phyloP scores from a whole-genome alignment of 2,888 invertebrate genomes.

The Drosophila mimica region DNA sequence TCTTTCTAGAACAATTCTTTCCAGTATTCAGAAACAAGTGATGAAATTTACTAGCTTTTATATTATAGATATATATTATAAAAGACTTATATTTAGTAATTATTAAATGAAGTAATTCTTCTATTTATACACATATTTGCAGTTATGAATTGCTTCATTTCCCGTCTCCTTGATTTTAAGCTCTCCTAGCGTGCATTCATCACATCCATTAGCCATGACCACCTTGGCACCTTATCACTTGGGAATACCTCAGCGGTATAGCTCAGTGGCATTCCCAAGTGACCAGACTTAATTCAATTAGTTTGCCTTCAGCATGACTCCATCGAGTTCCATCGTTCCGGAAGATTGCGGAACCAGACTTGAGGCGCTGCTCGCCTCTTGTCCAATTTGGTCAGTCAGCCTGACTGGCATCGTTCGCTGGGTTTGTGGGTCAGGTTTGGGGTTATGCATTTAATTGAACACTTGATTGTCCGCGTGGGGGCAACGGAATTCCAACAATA shows the following conservation, averaged over 20 bases:
- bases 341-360: slow-evolving; percentile 20
- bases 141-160: slow-evolving; percentile 31
- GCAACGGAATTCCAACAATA: not conserved
- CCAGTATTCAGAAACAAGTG: not conserved
- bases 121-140: not conserved
- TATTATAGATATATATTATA: too few relatives aligned
- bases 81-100: not conserved
- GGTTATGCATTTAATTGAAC: slow-evolving; percentile 37
- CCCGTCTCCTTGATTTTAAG: not conserved
- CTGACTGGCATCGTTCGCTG: slow-evolving; percentile 10
- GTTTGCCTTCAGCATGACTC: slow-evolving; percentile 3
- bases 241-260: slow-evolving; percentile 15
- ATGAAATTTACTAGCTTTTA: not conserved
- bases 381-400: slow-evolving; percentile 4
- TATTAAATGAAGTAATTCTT: not conserved
- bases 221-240: slow-evolving; percentile 17
- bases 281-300: slow-evolving; percentile 33
- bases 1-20: not conserved
- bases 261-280: slow-evolving; percentile 11
- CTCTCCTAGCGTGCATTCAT: slow-evolving; percentile 24
- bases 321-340: slow-evolving; percentile 18
- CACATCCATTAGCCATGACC: slow-evolving; percentile 24
- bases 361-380: slow-evolving; percentile 4
- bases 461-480: slow-evolving; percentile 1
- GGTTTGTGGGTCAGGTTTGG: slow-evolving; percentile 31